These are phyloP conservation scores for Gadopsis bispinosus DNA, from an alignment of 2,797 vertebrate genomes.

Conservation along the genomic window DNA sequence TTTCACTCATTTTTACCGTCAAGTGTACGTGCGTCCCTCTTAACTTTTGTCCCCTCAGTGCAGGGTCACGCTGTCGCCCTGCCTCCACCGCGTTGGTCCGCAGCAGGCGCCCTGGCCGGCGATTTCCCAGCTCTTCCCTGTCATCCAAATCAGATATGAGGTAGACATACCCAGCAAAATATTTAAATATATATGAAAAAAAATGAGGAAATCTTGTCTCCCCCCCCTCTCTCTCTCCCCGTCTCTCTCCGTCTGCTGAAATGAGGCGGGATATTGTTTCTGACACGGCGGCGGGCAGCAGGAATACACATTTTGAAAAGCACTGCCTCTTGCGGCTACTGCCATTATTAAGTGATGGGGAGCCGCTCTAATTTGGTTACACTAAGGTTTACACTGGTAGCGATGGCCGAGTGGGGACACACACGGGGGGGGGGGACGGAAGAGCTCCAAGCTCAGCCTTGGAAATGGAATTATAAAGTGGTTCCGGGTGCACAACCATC, in stretches of 20 bases:
- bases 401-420: slow-evolving; percentile 40
- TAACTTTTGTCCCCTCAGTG: neutral
- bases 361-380: slow-evolving; percentile 84
- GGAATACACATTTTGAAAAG: slow-evolving; percentile 75
- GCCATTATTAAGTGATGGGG: slow-evolving; percentile 86
- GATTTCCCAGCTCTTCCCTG: slow-evolving; percentile 50
- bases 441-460: slow-evolving; percentile 8
- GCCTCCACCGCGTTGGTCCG: neutral
- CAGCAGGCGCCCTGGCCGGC: slow-evolving; percentile 29
- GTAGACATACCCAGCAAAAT: slow-evolving; percentile 38
- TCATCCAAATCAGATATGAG: slow-evolving; percentile 71
- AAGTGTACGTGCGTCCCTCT: neutral
- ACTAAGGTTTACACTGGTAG: slow-evolving; percentile 86
- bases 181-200: slow-evolving; percentile 65
- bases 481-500: slow-evolving; percentile 22
- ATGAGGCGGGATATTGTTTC: slow-evolving; percentile 80
- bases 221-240: neutral
- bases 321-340: slow-evolving; percentile 73
- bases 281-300: slow-evolving; percentile 82
- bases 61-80: neutral
- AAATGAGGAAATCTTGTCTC: slow-evolving; percentile 22
- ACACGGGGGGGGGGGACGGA: slow-evolving; percentile 19
- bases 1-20: slow-evolving; percentile 8
- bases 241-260: slow-evolving; percentile 63
- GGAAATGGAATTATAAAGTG: slow-evolving; percentile 51